phyloP scores from a whole-genome alignment of 1,140 invertebrate genomes.

The Bombus terrestris region DNA sequence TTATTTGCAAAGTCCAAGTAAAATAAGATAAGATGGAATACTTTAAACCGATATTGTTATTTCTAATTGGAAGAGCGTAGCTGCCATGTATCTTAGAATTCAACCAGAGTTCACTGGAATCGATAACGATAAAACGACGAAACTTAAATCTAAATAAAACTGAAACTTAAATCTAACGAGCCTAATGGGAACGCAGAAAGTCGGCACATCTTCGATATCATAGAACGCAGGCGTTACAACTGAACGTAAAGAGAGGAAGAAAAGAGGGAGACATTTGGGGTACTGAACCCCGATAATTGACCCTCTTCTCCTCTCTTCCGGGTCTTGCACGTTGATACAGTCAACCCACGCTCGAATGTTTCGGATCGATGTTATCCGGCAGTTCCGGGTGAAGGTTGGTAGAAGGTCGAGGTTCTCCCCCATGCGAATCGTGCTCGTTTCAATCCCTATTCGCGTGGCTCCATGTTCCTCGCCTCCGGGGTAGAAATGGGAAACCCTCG shows the following conservation, averaged over 20 bases:
- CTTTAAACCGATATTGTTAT: no score
- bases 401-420: constrained; percentile 70
- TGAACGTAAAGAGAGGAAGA: constrained; percentile 36
- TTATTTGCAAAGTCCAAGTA: background rate
- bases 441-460: constrained; percentile 64
- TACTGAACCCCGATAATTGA: constrained; percentile 70
- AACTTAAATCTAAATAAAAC: no score
- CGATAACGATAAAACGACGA: no score
- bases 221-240: background rate
- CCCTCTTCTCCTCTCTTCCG: constrained; percentile 65
- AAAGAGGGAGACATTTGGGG: constrained; percentile 34
- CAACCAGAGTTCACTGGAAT: no score
- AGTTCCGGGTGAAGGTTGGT: constrained; percentile 69
- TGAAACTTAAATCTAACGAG: no score
- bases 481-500: constrained; percentile 71
- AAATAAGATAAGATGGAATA: background rate
- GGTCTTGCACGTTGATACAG: constrained; percentile 66
- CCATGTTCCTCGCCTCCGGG: constrained; percentile 66
- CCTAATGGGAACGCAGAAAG: background rate
- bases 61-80: no score
- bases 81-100: no score
- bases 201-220: background rate
- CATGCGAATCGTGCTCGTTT: constrained; percentile 71
- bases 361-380: constrained; percentile 71
- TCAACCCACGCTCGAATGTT: constrained; percentile 57